Percentiles rank a stretch among this genome's conserved stretches.
phyloP scores from a whole-genome alignment of 2,888 invertebrate genomes.

The Oscheius sp. region DNA sequence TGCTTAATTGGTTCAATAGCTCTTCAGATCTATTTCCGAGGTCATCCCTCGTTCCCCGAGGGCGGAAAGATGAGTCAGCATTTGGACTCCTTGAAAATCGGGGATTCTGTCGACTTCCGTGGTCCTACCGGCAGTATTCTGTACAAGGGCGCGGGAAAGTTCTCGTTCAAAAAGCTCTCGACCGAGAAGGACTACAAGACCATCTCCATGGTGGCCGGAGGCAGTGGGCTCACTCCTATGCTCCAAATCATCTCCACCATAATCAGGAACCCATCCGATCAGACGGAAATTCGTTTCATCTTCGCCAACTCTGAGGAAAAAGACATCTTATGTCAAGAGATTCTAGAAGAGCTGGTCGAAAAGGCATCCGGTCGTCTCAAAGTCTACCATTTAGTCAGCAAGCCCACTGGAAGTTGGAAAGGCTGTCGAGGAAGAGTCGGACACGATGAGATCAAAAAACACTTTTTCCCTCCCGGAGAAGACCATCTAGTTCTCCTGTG shows the following conservation, averaged over 20 bases:
- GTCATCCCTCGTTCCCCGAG: constrained; percentile 95
- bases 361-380: constrained; percentile 53
- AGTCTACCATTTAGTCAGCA: constrained; percentile 86
- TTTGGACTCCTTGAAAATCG: constrained; percentile 87
- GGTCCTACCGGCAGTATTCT: constrained; percentile 82
- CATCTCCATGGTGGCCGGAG: constrained; percentile 93
- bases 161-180: constrained; percentile 85
- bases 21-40: constrained; percentile 89
- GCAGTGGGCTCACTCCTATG: constrained; percentile 94
- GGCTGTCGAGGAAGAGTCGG: constrained; percentile 85
- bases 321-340: constrained; percentile 86
- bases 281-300: constrained; percentile 84
- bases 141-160: constrained; percentile 79
- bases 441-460: constrained; percentile 87
- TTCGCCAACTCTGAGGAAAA: constrained; percentile 95
- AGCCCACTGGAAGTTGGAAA: constrained; percentile 79
- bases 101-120: constrained; percentile 85
- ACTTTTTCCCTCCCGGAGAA: constrained; percentile 83
- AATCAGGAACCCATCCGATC: constrained; percentile 82
- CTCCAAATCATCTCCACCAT: constrained; percentile 88
- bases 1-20: not conserved
- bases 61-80: constrained; percentile 93
- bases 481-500: constrained; percentile 93
- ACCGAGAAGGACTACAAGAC: constrained; percentile 79
- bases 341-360: constrained; percentile 75